Evolutionary conservation across 2,888 invertebrate species (phyloP), one percentile per base, ranked within the genome.

Genomic region (Margaritifera margaritifera): DNA sequence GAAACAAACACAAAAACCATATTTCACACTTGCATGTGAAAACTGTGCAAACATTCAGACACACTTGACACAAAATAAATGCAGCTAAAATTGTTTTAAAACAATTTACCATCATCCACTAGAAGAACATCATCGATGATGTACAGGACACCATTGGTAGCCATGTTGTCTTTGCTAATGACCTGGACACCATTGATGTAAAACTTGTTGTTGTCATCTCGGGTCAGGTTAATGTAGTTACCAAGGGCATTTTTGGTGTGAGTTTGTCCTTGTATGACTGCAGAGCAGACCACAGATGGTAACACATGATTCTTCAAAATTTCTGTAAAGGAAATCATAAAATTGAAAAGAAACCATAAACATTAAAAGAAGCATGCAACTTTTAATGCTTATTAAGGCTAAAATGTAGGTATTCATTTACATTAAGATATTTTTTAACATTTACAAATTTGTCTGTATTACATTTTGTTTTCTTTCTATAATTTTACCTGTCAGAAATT

Each of bases 61-160:
- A 31, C 8, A 8, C 31, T 31, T 31, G 31, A 31, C 31, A 42
- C 3, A n/a, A n/a, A n/a, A n/a, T n/a, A n/a, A n/a, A n/a, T n/a
- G n/a, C 19, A 11, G 55, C 19, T 6, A 24, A 24, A 18, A 6
- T 31, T 11, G 19, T 54, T 11, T 27, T 11, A 62, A 18, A 54
- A 42, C n/a, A 42, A 25, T 19, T 74, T 83, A 92, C 92, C 92
- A 27, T 92, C 92, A 74, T 93, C 92, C 0, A 94, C 94, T 65
- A 93, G 91, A 59, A 94, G 86, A 42, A 94, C 92, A 4, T 92
- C 91, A 81, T 94, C 93, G 74, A 94, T 92, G 50, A 93, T 90
- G 86, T 94, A 94, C 50, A 94, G 85, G 3, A 94, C 93, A n/a
- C 94, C 94, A 88, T 94, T 94, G 2, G 92, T 93, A 19, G 92